Conservation (phyloP, 2,113 vertebrate species). For the Gymnorhina tibicen region DNA sequence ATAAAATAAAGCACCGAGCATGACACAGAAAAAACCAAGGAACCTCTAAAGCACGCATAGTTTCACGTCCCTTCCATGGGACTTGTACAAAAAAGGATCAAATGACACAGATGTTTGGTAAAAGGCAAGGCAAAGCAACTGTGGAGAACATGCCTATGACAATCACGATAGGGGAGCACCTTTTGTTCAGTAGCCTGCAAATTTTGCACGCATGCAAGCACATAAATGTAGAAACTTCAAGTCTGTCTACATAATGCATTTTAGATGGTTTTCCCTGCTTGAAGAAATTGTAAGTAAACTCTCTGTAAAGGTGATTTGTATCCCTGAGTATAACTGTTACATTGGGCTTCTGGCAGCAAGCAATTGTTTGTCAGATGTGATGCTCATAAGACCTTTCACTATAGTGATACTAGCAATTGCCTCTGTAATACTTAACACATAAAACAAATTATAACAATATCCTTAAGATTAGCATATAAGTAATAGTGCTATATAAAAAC, state of each 20-base stretch:
- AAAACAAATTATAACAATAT: conserved; percentile 76
- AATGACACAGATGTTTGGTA: not conserved
- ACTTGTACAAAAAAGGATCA: not conserved
- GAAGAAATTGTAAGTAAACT: conserved; percentile 6
- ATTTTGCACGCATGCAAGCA: not conserved
- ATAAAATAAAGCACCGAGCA: conserved; percentile 42
- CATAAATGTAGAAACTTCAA: not conserved
- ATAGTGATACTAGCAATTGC: conserved; percentile 11
- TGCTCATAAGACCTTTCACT: conserved; percentile 49
- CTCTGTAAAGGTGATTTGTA: conserved; percentile 30
- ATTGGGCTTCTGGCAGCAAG: not conserved
- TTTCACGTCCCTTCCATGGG: not conserved
- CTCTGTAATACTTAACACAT: conserved; percentile 58
- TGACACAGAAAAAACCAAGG: not conserved
- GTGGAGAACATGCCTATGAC: not conserved
- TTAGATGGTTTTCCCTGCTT: not conserved
- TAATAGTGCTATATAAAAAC: conserved; percentile 71
- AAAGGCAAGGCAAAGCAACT: not conserved
- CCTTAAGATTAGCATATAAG: conserved; percentile 70
- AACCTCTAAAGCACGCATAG: not conserved
- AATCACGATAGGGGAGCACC: not conserved
- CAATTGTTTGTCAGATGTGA: conserved; percentile 36
- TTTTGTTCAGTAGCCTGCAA: not conserved
- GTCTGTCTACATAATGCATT: not conserved
- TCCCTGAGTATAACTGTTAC: not conserved